These are phyloP conservation scores for Xylocampa areola DNA, from an alignment of 2,888 invertebrate genomes.

Conservation along the genomic window DNA sequence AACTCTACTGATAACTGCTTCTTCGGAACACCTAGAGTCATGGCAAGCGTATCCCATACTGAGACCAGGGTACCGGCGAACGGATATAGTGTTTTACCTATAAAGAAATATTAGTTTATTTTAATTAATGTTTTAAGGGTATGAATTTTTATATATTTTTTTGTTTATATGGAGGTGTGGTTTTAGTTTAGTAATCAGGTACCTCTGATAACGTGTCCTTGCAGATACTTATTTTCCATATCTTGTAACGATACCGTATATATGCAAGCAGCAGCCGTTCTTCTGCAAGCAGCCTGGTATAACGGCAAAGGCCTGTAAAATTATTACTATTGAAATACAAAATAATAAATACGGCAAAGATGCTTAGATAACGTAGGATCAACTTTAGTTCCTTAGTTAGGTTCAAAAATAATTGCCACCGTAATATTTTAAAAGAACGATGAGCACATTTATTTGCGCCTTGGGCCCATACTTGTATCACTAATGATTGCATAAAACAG, in stretches of 20 bases:
- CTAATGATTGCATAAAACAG: too few species aligned
- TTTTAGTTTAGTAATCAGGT: not conserved
- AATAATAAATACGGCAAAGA: not conserved
- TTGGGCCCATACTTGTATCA: too few species aligned
- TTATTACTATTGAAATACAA: not conserved
- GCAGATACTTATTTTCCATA: slow-evolving; percentile 32
- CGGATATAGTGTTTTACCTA: slow-evolving; percentile 92
- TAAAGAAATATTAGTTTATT: slow-evolving; percentile 26
- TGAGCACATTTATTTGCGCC: too few species aligned
- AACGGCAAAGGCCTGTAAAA: slow-evolving; percentile 67
- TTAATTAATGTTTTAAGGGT: too few species aligned
- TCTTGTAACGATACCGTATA: slow-evolving; percentile 47
- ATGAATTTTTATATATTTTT: not conserved
- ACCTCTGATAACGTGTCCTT: slow-evolving; percentile 47
- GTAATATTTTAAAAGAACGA: too few species aligned
- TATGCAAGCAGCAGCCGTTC: slow-evolving; percentile 63
- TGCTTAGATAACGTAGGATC: too few species aligned
- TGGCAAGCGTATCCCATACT: slow-evolving; percentile 93
- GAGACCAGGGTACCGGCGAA: slow-evolving; percentile 93
- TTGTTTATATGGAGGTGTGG: not conserved
- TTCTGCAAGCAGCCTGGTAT: slow-evolving; percentile 60
- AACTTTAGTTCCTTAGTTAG: too few species aligned
- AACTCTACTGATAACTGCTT: slow-evolving; percentile 92
- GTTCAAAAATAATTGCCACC: too few species aligned
- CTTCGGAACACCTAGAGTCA: slow-evolving; percentile 86